Base-by-base conservation (phyloP, 2,888 invertebrate genomes). In the Cephus spinipes region DNA sequence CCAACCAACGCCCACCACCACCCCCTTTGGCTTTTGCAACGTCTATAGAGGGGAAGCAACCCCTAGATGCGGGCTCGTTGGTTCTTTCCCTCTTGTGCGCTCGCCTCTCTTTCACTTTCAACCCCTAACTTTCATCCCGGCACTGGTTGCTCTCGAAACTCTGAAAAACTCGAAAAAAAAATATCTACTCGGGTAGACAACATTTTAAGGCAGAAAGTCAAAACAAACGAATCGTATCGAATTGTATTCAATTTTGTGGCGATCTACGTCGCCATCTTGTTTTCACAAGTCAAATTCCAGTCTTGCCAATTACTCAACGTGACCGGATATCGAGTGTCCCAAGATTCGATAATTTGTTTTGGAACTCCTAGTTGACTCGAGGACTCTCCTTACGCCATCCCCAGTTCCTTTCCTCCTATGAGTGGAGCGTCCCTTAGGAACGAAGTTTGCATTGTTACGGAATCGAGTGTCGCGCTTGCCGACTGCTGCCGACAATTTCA, bases 361-460 rank as follows among this genome's bases (percentile, higher is more conserved):
- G 78, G 55, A 55, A 55, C 55, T 55, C 23, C 55, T 55, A 55
- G 23, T 55, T 23, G 23, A 55, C 23, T 55, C 73, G 33, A 73
- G 12, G 12, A 34, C 15, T 73, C 40, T 40, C 55, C 9, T 55
- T 55, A 23, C 9, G 23, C 23, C 55, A 55, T 55, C 55, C 55
- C 55, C 55, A 55, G 23, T 55, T 9, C 9, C 55, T 55, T 55
- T 15, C 23, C 23, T 23, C 55, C 55, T 55, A 55, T 55, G 23
- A 55, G 40, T 55, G 40, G 40, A 55, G 40, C 40, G 23, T 55
- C 40, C 9, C 23, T 55, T 9, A 55, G 79, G 79, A 79, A 80
- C 83, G 85, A 90, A 89, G 84, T 90, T 89, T 84, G 86, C 87
- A 89, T 90, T 90, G 89, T 90, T 90, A 89, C 82, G 85, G 83